Evolutionary conservation across 1,140 invertebrate species (phyloP), one percentile per base, ranked within the genome.

Genomic region (Meloidogyne chitwoodi): DNA sequence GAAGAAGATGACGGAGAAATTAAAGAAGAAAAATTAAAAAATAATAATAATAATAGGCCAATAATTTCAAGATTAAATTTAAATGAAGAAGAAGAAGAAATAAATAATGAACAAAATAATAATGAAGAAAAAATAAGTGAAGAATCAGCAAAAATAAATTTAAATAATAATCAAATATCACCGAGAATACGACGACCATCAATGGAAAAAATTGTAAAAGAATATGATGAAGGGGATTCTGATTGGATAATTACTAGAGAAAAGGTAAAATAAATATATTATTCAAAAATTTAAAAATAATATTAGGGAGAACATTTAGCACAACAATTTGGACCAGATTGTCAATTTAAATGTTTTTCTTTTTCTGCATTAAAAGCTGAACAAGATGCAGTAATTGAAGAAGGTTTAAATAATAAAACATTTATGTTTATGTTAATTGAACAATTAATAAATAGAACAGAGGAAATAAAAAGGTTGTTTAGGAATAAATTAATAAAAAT

Each of bases 281-380:
- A 12, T 11, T 44, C 2, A n/a, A 63, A 63, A 75, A 14, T 0
- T 69, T 75, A 16, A 24, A 56, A 22, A 44, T 2, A 19, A n/a
- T 22, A 65, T 29, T 48, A 77, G 76, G 75, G 74, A 10, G 71
- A 77, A 63, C 22, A 62, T 11, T 29, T 77, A 38, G 61, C 63
- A 8, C 26, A 63, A 19, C 24, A 38, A 14, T 77, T 77, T 29
- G 76, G 76, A 12, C 76, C 76, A 0, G 65, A 77, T 24, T 77
- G 76, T 29, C 44, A 77, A 34, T 77, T 77, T 41, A 41, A 62
- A 12, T 79, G 74, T 10, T 14, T 78, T 29, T 68, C 62, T n/a
- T 77, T 77, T 34, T 34, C 19, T 31, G 26, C 48, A 6, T 64
- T 56, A 70, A 56, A 56, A 56, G 48, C 48, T 16, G 48, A 56